Evolutionary conservation across 2,113 vertebrate genomes (phyloP), one percentile per base, ranked within the genome.

Genomic region (Pimephales promelas): DNA sequence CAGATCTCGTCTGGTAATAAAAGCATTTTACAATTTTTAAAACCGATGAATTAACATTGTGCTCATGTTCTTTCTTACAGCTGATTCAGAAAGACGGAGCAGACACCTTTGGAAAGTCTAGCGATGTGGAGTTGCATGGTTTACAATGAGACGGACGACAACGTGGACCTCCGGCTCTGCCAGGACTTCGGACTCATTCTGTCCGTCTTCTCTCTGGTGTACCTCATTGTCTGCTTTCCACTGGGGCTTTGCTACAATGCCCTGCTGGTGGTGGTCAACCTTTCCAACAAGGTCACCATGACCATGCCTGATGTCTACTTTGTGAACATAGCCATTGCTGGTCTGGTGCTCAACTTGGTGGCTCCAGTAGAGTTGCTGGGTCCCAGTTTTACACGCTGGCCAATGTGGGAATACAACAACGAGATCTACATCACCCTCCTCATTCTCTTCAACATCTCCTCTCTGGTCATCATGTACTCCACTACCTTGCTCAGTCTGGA

Each of bases 241-340:
- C 66, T 98, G n/a, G 96, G 97, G 74, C 93, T 99, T 52, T 97
- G 96, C 90, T 98, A 96, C 93, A 99, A 98, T 0, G 90, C 92
- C 52, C 93, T 99, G 90, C 92, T 99, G 91, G 95, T 99, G 26
- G 93, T 95, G 52, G 98, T 96, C 74, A 99, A 99, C 90, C 94
- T 99, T 80, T 95, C 94, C 79, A 98, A 97, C 93, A 97, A 96
- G 89, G 93, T 95, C 28, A 94, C 96, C 45, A 98, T 99, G 97
- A 98, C 97, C 43, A 99, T 99, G 97, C 98, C 97, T 0, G 98
- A 99, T 0, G 98, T 99, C 78, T 99, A 99, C 88, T 99, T 99
- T 0, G 97, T 99, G 87, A 99, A 99, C 93, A 97, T 99, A 54
- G 97, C 97, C 3, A 95, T 98, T 0, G 97, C 98, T 0, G 97